Evolutionary conservation across 2,797 vertebrate species (phyloP).

Genomic region (Brachyrhaphis roseni): DNA sequence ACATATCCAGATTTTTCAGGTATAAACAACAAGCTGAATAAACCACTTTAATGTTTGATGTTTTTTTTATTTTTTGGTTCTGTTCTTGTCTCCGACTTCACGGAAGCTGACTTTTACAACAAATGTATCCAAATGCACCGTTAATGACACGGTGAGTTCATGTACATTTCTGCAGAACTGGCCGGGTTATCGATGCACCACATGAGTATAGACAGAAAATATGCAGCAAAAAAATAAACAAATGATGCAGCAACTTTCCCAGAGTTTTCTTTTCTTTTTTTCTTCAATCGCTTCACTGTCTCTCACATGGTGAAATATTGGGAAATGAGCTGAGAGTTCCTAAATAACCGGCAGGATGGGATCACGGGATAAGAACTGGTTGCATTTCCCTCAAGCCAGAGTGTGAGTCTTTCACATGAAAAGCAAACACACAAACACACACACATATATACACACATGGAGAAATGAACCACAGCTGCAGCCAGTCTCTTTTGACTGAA

Average conservation of each 20-base stretch:
- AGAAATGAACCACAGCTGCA: slow-evolving; percentile 26
- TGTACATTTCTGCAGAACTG: neutral
- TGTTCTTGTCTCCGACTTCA: neutral
- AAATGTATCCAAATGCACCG: neutral
- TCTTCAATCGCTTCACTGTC: neutral
- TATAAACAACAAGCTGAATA: neutral
- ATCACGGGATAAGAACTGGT: neutral
- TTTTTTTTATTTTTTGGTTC: neutral
- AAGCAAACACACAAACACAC: slow-evolving; percentile 2
- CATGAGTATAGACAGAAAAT: too few relatives aligned
- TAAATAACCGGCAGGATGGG: slow-evolving; percentile 24
- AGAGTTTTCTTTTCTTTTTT: neutral
- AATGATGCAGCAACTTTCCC: slow-evolving; percentile 18
- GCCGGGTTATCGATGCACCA: neutral
- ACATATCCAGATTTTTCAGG: neutral
- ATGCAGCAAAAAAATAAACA: neutral
- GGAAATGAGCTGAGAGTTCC: slow-evolving; percentile 34
- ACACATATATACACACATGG: too few relatives aligned
- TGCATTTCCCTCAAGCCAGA: slow-evolving; percentile 12
- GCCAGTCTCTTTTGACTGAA: slow-evolving; percentile 38
- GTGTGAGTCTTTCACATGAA: slow-evolving; percentile 6
- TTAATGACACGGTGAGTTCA: neutral
- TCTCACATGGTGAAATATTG: slow-evolving; percentile 11
- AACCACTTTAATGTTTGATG: neutral
- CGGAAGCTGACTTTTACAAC: neutral